Evolutionary conservation across 2,797 vertebrate genomes (phyloP).

Genomic region (Onychomys torridus): DNA sequence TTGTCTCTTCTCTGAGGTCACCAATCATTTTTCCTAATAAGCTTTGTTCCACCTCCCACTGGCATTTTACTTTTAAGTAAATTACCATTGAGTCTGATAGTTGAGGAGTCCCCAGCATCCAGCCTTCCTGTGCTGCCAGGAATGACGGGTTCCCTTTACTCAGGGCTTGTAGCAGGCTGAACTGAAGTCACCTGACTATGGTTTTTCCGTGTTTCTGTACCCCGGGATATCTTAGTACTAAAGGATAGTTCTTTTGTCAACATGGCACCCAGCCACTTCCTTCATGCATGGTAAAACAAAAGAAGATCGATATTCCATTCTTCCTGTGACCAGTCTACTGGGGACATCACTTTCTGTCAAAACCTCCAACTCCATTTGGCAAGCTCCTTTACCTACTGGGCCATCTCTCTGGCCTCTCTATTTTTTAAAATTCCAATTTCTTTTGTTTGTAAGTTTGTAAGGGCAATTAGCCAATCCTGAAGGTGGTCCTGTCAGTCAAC

Average conservation of each 20-base stretch:
- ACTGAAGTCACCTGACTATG: neutral
- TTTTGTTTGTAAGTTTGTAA: neutral
- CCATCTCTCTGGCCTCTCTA: neutral
- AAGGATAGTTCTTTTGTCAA: neutral
- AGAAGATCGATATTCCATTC: neutral
- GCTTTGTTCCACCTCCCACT: neutral
- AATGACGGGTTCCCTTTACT: neutral
- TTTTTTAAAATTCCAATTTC: neutral
- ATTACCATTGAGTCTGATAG: neutral
- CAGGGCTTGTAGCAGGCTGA: neutral
- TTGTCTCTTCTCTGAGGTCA: neutral
- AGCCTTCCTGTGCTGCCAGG: neutral
- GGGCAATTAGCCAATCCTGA: neutral
- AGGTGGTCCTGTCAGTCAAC: neutral
- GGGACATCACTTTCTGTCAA: neutral
- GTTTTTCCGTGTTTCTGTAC: neutral
- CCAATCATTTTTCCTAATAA: neutral
- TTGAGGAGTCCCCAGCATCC: neutral
- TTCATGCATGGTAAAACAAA: neutral
- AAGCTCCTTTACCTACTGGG: neutral
- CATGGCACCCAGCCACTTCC: too few relatives aligned
- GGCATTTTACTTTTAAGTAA: neutral
- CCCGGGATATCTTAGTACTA: neutral
- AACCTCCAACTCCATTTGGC: neutral
- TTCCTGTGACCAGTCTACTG: neutral